These are phyloP conservation scores for Arbacia lixula DNA, from an alignment of 53 echinoderm and acorn worm species.

Conservation along the genomic window DNA sequence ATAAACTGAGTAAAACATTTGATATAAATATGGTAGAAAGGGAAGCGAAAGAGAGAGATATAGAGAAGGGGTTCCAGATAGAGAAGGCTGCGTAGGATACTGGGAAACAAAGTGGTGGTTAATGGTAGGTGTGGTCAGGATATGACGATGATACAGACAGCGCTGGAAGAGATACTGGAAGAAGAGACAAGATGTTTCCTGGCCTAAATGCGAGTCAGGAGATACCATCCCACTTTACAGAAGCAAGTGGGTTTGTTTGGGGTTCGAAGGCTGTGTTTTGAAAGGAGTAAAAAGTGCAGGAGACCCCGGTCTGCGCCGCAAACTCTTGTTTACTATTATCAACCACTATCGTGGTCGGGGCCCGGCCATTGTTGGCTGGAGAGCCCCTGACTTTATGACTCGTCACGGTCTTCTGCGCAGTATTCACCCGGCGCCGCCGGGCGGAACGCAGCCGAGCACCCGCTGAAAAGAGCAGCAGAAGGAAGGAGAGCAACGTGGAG, in stretches of 20 bases:
- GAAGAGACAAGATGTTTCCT: too few species aligned
- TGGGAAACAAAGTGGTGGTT: too few species aligned
- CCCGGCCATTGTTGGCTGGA: slow-evolving; percentile 20
- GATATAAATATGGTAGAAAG: neutral
- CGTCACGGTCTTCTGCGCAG: slow-evolving; percentile 16
- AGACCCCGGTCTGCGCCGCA: slow-evolving; percentile 21
- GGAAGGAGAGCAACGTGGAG: neutral
- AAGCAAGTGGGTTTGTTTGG: too few species aligned
- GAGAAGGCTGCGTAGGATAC: neutral
- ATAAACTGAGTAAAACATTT: neutral
- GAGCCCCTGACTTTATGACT: slow-evolving; percentile 33
- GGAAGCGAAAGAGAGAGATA: neutral
- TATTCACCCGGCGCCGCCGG: slow-evolving; percentile 19
- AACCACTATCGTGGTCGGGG: slow-evolving; percentile 9
- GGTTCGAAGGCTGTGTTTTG: too few species aligned
- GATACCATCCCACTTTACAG: too few species aligned
- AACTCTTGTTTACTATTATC: slow-evolving; percentile 35
- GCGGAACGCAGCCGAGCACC: slow-evolving; percentile 24
- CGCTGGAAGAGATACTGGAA: too few species aligned
- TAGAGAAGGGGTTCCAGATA: too few species aligned
- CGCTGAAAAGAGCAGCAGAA: neutral
- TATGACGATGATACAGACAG: too few species aligned
- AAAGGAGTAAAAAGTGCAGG: slow-evolving; percentile 45
- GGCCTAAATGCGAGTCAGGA: too few species aligned
- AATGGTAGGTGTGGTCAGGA: too few species aligned